phyloP scores from a whole-genome alignment of 2,888 invertebrate genomes.

The Ptilodon capucinus region DNA sequence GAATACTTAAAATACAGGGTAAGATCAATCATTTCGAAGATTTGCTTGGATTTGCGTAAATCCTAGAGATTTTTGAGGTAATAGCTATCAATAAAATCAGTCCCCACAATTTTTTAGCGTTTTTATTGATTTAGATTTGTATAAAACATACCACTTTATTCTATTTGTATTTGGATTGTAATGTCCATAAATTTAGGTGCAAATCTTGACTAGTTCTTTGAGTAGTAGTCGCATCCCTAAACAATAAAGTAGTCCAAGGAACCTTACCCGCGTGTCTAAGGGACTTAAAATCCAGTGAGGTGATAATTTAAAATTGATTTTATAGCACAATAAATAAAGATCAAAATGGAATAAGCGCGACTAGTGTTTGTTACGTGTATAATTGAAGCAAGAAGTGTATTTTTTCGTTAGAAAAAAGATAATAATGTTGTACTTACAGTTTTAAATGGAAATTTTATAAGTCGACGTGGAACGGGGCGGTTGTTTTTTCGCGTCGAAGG shows the following conservation, averaged over 20 bases:
- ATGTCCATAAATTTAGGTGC: background rate
- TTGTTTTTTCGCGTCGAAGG: conserved; percentile 58
- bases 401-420: conserved; percentile 80
- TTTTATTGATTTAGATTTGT: too few species aligned
- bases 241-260: conserved; percentile 77
- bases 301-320: conserved; percentile 35
- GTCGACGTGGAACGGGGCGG: conserved; percentile 61
- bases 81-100: too few species aligned
- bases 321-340: conserved; percentile 34
- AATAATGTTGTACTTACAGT: conserved; percentile 70
- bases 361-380: conserved; percentile 37
- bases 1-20: too few species aligned
- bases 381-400: conserved; percentile 46
- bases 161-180: too few species aligned
- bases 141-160: too few species aligned
- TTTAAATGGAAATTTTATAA: conserved; percentile 82
- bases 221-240: conserved; percentile 59
- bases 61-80: too few species aligned
- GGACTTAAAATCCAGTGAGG: conserved; percentile 41
- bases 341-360: conserved; percentile 17
- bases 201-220: conserved; percentile 41
- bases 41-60: too few species aligned
- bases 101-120: too few species aligned
- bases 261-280: conserved; percentile 31
- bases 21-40: too few species aligned